phyloP scores from a whole-genome alignment of 1,140 invertebrate genomes.

The Saxidomus purpurata region DNA sequence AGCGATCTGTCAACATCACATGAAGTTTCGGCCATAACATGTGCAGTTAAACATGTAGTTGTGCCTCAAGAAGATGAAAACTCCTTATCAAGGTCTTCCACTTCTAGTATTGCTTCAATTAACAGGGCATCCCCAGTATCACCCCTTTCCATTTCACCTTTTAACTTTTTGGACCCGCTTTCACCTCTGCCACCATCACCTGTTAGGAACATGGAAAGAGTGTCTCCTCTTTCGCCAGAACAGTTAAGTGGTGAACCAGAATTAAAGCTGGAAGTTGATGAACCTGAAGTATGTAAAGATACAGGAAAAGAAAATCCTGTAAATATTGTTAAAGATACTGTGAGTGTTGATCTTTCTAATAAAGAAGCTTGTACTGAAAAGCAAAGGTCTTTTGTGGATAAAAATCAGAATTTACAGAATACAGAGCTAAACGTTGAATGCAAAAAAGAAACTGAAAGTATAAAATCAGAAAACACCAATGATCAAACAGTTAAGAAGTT shows the following conservation, averaged over 20 bases:
- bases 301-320: background rate
- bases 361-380: too few relatives aligned
- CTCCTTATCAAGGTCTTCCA: background rate
- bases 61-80: background rate
- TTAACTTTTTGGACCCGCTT: conserved; percentile 49
- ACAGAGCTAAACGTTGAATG: too few relatives aligned
- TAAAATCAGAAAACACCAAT: background rate
- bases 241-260: conserved; percentile 3
- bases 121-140: conserved; percentile 50
- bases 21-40: background rate
- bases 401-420: too few relatives aligned
- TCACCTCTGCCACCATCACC: conserved; percentile 64
- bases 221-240: conserved; percentile 32
- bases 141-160: conserved; percentile 50
- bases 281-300: background rate
- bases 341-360: too few relatives aligned
- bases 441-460: background rate
- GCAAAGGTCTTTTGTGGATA: too few relatives aligned
- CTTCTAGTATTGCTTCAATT: conserved; percentile 28
- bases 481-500: background rate
- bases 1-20: background rate
- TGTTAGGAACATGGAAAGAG: conserved; percentile 26
- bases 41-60: background rate
- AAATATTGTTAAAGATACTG: background rate
- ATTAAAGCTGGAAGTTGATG: background rate